Conservation (phyloP, 2,888 invertebrate genomes). For the Hylaea fasciaria region DNA sequence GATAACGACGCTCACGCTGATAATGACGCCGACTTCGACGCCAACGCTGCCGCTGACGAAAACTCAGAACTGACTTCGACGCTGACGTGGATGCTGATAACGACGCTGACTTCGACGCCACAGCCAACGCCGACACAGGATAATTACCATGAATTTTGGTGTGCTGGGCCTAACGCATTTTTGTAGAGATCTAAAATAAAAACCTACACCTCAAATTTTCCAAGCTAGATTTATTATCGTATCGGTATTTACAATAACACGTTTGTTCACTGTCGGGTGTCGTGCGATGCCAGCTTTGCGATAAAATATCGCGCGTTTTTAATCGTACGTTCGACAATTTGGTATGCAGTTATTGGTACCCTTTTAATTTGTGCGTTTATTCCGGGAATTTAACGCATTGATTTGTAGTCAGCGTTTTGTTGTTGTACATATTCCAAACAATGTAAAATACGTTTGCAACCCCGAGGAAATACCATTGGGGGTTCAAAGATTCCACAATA, state of each 20-base stretch:
- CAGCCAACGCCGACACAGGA: too few relatives aligned
- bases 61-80: too few relatives aligned
- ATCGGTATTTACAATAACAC: constrained; percentile 46
- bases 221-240: constrained; percentile 27
- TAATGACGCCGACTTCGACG: too few relatives aligned
- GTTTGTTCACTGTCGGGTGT: constrained; percentile 48
- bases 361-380: constrained; percentile 23
- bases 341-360: constrained; percentile 24
- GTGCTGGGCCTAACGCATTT: too few relatives aligned
- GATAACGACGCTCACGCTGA: too few relatives aligned
- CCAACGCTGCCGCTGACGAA: too few relatives aligned
- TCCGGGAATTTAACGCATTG: constrained; percentile 5
- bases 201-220: constrained; percentile 10
- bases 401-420: constrained; percentile 3
- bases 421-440: constrained; percentile 2
- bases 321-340: constrained; percentile 29
- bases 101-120: too few relatives aligned
- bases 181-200: background rate
- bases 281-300: constrained; percentile 35
- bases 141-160: too few relatives aligned
- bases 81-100: too few relatives aligned
- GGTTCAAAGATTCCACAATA: too few relatives aligned
- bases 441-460: background rate
- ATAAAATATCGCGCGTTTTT: constrained; percentile 43
- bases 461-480: too few relatives aligned